Evolutionary conservation across 92 coral and sea anemone genomes (phyloP).

Genomic region (Palythoa caribaeorum): DNA sequence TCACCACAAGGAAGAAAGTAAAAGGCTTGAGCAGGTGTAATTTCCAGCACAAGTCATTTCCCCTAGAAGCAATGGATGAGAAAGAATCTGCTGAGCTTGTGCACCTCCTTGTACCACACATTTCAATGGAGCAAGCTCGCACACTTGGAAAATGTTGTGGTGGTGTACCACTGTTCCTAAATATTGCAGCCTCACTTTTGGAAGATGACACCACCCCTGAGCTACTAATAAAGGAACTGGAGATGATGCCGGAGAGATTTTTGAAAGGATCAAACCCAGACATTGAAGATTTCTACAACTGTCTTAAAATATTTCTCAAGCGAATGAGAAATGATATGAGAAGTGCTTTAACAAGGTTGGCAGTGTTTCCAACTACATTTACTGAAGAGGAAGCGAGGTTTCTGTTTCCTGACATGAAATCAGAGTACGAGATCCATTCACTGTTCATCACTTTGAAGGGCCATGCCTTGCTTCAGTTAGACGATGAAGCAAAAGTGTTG

Average conservation of each 20-base stretch:
- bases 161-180: conserved; percentile 76
- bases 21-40: background rate
- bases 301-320: conserved; percentile 64
- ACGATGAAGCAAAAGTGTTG: conserved; percentile 26
- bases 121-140: conserved; percentile 34
- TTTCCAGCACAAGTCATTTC: conserved; percentile 6
- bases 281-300: background rate
- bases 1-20: conserved; percentile 66
- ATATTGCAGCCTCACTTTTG: conserved; percentile 59
- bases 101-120: background rate
- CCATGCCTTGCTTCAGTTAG: conserved; percentile 71
- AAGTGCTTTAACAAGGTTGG: conserved; percentile 59
- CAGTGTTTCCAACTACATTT: conserved; percentile 74
- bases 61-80: background rate
- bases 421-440: conserved; percentile 19
- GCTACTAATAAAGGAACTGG: conserved; percentile 50
- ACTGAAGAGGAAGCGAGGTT: conserved; percentile 61
- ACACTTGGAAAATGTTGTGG: conserved; percentile 64
- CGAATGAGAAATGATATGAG: conserved; percentile 53
- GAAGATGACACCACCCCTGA: conserved; percentile 25
- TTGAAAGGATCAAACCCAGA: conserved; percentile 47
- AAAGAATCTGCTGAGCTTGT: conserved; percentile 25
- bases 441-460: conserved; percentile 22
- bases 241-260: conserved; percentile 47
- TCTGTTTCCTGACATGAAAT: conserved; percentile 45